Evolutionary conservation across 2,888 invertebrate species (phyloP).

Genomic region (Trachelus troglodyta): DNA sequence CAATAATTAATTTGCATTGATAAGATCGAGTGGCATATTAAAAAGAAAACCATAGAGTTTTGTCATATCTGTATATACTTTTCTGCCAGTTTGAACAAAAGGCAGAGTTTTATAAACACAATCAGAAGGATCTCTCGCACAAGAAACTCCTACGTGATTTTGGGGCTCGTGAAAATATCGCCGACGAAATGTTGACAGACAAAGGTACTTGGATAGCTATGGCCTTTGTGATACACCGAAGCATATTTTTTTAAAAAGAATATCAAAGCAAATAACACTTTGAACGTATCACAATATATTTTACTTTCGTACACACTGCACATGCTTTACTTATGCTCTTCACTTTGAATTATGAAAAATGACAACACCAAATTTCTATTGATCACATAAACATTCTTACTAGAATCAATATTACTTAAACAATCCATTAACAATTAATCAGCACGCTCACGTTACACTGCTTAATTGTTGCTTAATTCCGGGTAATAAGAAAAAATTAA

Average conservation of each 20-base stretch:
- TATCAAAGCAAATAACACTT: background rate
- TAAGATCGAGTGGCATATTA: background rate
- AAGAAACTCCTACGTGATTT: conserved; percentile 76
- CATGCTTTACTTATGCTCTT: background rate
- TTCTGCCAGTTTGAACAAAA: conserved; percentile 76
- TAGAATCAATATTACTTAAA: background rate
- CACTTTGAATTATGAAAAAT: background rate
- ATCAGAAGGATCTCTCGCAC: conserved; percentile 77
- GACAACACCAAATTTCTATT: background rate
- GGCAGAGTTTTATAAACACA: conserved; percentile 82
- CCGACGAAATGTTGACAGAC: conserved; percentile 79
- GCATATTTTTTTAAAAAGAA: background rate
- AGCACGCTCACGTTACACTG: background rate
- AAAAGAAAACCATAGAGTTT: background rate
- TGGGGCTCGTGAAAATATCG: conserved; percentile 75
- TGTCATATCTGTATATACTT: background rate
- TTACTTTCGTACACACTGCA: background rate
- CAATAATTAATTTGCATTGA: conserved; percentile 6
- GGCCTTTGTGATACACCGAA: background rate
- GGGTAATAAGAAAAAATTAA: too few relatives aligned
- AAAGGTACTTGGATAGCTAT: conserved; percentile 73
- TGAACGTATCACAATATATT: background rate
- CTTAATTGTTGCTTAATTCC: background rate
- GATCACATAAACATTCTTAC: background rate
- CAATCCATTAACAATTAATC: background rate